Base-by-base conservation (phyloP, 2,797 vertebrate species). In the Alcedo atthis region DNA sequence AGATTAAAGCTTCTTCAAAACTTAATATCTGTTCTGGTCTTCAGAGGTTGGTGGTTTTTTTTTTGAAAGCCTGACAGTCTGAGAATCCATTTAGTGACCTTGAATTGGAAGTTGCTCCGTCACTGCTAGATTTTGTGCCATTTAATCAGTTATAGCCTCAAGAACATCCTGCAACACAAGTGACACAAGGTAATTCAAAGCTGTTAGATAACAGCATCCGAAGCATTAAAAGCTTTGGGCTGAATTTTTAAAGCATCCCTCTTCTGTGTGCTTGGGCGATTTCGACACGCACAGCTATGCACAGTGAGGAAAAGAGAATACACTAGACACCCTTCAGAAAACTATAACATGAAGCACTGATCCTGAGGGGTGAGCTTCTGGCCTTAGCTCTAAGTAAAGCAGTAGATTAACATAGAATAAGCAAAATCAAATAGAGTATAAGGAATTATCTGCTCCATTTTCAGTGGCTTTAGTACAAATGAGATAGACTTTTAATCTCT, bases 141-240 rank as follows among this genome's bases (percentile, higher is more conserved):
- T 94, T 89, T 88, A 81, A 93, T 84, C 85, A 67, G 51, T 86
- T 79, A 73, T 84, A 86, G 49, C 42, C 49, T 85, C 63, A 84
- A 92, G 77, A 95, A 66, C 78, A 90, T 79, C 35, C 67, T 88
- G 48, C 40, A 69, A 67, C 48, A 63, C 16, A 42, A 94, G 57
- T 86, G 67, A 86, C 70, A 90, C 55, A 37, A 85, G 43, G 67
- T 77, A 91, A 85, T 84, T 94, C 67, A 90, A 91, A 92, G 75
- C 75, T 85, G 32, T 80, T 88, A 89, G 89, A 70, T 87, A 90
- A 84, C 32, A 48, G 42, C 21, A 88, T 61, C 19, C 0, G 0
- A 81, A 45, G 42, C 40, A 46, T 46, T 70, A 75, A 91, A 79
- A 94, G 61, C 73, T 69, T 70, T 45, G 15, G 32, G 54, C 20